Base-by-base conservation (phyloP, 2,797 vertebrate genomes). In the Uromys caudimaculatus region DNA sequence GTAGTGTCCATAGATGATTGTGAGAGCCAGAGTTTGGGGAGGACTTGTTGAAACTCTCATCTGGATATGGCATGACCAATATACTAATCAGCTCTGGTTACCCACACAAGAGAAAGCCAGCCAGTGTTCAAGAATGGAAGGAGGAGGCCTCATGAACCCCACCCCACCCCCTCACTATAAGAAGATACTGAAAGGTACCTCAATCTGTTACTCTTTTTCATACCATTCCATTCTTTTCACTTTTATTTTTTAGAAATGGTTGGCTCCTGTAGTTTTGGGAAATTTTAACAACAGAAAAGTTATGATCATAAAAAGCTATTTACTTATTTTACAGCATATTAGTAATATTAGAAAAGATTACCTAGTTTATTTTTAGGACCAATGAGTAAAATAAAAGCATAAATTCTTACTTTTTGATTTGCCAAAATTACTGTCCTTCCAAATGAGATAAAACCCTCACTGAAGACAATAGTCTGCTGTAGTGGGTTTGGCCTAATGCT, bases 321-420 rank as follows among this genome's bases (percentile, higher is more conserved):
- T 71, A 6, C n/a, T 29, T 56, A 56, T 94, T 82, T 32, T 87
- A 56, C 32, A 79, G 67, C 89, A 17, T 21, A 41, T n/a, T 91
- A 89, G 32, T 92, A 69, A 41, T 14, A 38, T 58, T 27, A 62
- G 27, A 14, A 41, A 96, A 93, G 38, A 8, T 44, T 69, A 71
- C 9, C 71, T 85, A 32, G 69, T 94, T 89, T 6, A 56, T 91
- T 89, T 62, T 67, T 82, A 73, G 52, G 41, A 56, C 47, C n/a
- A 87, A 0, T 82, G 62, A 95, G 8, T 62, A 93, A 96, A 95
- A 71, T 62, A 69, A 0, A 92, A 88, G 47, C 24, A 73, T 47
- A 73, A 86, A 10, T 62, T 54, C 87, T 82, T n/a, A 69, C 12
- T 87, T 95, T 95, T 82, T 85, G 12, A 83, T 73, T 94, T 93